Evolutionary conservation across 2,113 vertebrate genomes (phyloP).

Genomic region (Onychostruthus taczanowskii): DNA sequence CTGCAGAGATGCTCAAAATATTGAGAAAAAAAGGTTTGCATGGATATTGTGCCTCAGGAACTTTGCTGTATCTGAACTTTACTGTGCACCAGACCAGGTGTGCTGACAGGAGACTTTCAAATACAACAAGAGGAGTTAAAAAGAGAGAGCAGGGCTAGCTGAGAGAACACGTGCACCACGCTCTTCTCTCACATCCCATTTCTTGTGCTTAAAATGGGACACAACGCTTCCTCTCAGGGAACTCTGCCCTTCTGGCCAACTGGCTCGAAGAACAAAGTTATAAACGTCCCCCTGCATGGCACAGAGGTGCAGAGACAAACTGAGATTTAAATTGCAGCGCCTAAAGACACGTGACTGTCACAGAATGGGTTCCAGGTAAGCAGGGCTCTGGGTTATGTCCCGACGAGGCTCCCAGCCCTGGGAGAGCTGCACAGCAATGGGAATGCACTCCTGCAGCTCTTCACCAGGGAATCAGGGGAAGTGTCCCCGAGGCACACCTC

Average conservation of each 20-base stretch:
- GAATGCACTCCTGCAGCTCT: not conserved
- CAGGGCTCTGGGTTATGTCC: fast-evolving
- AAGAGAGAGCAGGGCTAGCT: fast-evolving
- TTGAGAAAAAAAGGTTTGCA: not conserved
- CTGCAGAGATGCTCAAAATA: not conserved
- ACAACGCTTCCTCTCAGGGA: fast-evolving
- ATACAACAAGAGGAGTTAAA: too few relatives aligned
- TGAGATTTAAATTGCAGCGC: not conserved
- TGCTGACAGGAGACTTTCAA: not conserved
- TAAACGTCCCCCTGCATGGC: fast-evolving
- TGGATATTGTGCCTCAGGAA: not conserved
- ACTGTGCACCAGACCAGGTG: not conserved
- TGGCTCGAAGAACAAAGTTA: not conserved
- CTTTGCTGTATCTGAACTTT: not conserved
- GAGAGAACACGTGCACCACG: fast-evolving
- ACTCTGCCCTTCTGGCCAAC: not conserved
- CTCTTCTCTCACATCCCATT: not conserved
- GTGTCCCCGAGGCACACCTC: fast-evolving
- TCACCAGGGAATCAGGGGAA: too few relatives aligned
- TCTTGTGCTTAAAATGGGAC: not conserved
- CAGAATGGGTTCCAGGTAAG: fast-evolving
- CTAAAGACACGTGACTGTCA: not conserved
- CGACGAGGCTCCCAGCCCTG: fast-evolving
- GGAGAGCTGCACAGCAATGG: fast-evolving
- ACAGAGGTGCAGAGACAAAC: fast-evolving